A percentile compares a stretch with the other conserved stretches of the same genome.
These are phyloP conservation scores for Mus pahari DNA, from an alignment of 2,113 vertebrate species.

Conservation along the genomic window DNA sequence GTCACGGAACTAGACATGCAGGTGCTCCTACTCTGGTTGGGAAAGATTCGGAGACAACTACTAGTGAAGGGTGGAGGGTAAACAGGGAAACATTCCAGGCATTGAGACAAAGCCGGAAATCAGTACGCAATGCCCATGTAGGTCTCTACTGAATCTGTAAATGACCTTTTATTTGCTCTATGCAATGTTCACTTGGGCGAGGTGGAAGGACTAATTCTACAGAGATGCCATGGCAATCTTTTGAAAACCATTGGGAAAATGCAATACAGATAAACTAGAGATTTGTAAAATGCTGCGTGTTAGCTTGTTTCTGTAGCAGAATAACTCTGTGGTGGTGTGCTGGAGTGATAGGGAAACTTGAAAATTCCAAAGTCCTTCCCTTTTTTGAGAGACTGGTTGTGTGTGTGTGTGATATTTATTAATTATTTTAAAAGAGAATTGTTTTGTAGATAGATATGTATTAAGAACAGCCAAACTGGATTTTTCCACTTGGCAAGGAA, in stretches of 20 bases:
- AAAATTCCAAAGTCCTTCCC: constrained; percentile 62
- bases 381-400: constrained; percentile 48
- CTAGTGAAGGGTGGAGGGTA: neutral
- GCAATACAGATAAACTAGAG: constrained; percentile 4
- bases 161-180: neutral
- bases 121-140: neutral
- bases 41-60: neutral
- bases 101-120: neutral
- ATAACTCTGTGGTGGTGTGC: constrained; percentile 7
- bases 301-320: constrained; percentile 51
- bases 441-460: constrained; percentile 35
- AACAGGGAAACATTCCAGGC: neutral
- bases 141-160: neutral
- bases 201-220: neutral
- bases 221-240: neutral
- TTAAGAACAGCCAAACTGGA: constrained; percentile 68
- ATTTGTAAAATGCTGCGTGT: constrained; percentile 56
- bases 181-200: neutral
- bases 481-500: constrained; percentile 61
- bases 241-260: neutral
- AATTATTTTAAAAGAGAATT: constrained; percentile 65
- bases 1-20: neutral
- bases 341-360: constrained; percentile 73
- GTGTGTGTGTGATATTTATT: constrained; percentile 72
- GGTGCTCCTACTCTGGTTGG: neutral